Evolutionary conservation across 2,797 vertebrate species (phyloP), one percentile per base, ranked within the genome.

Genomic region (Diglossa cyanea): DNA sequence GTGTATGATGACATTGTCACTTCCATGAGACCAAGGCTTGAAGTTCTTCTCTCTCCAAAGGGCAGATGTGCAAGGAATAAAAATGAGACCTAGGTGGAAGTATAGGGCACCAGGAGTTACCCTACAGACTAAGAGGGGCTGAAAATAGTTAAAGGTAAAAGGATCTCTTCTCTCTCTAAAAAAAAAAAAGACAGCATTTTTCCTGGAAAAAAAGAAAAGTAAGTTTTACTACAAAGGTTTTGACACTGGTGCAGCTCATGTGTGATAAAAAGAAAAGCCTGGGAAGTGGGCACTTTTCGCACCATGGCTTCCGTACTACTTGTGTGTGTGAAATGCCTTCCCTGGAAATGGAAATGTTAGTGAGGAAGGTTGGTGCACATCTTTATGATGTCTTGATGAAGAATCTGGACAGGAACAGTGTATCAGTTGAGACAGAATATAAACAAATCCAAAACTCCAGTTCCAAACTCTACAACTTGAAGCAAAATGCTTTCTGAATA

Each of bases 141-240:
- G 30, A 10, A 31, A 78, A 17, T 67, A 71, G 31, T 45, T 6
- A 54, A 19, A 4, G 4, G 2, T 42, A 33, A 42, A 68, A 60
- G 2, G 5, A 24, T 44, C 4, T 51, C 13, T 31, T 60, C 1
- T 33, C 1, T 33, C 4, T 20, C 24, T 33, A 35, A 62, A 39
- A 2, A 50, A 60, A 40, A 68, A 55, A 55, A 60, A 17, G 0
- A 0, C 54, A 55, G 3, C 5, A 10, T 50, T 76, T 72, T 81
- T 48, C n/a, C 6, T 20, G 13, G 5, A 13, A 44, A 70, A 47
- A 60, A 60, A 44, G 5, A 6, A 66, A 39, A 68, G 1, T 13
- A n/a, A 42, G 16, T 68, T 60, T 57, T 48, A 6, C 16, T 65
- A 10, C 14, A n/a, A 24, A 61, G 35, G 8, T 26, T 24, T 75